Conservation (phyloP, 2,113 vertebrate species). For the Lanius ludovicianus region DNA sequence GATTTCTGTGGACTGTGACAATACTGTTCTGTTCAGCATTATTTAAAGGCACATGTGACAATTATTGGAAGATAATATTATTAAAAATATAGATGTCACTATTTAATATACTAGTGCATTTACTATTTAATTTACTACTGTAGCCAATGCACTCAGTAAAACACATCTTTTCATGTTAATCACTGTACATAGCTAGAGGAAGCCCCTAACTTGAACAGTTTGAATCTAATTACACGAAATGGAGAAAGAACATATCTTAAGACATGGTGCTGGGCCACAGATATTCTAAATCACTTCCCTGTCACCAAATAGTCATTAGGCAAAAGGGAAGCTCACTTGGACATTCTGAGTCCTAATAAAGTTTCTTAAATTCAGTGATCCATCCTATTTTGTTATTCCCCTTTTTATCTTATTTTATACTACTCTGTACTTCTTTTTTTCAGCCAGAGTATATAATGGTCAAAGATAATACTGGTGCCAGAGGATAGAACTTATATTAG, state of each 20-base stretch:
- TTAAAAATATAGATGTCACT: not conserved
- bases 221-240: not conserved
- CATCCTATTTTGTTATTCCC: not conserved
- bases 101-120: not conserved
- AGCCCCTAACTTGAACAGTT: not conserved
- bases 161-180: not conserved
- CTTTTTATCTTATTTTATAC: not conserved
- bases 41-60: not conserved
- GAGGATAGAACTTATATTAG: conserved; percentile 9
- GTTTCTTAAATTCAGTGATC: not conserved
- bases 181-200: not conserved
- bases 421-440: not conserved
- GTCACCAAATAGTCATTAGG: not conserved
- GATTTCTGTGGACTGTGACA: not conserved
- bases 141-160: not conserved
- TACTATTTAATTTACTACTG: not conserved
- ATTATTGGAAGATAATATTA: not conserved
- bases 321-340: not conserved
- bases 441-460: not conserved
- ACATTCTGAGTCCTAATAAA: not conserved
- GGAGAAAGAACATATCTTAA: not conserved
- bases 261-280: not conserved
- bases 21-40: not conserved
- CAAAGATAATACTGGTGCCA: not conserved
- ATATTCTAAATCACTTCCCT: not conserved